Conservation (phyloP, 2,113 vertebrate species). For the Oryzias woworae region DNA sequence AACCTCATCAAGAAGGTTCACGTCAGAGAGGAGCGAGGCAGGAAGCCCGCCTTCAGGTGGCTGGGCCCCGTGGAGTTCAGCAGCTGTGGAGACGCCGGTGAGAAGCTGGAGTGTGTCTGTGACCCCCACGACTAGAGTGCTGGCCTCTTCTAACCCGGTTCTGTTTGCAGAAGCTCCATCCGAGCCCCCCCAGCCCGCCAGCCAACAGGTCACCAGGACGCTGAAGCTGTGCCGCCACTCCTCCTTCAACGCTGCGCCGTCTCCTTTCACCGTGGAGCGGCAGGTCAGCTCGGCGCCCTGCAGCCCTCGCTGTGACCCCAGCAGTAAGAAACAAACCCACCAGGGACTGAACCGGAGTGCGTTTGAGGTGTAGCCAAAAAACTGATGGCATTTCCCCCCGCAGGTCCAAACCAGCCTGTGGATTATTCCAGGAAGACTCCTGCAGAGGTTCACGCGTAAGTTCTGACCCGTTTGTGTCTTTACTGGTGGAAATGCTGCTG, state of each 20-base stretch:
- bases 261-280: slow-evolving; percentile 64
- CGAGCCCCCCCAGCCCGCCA: slow-evolving; percentile 14
- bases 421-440: slow-evolving; percentile 76
- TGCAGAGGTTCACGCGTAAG: too few relatives aligned
- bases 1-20: slow-evolving; percentile 90
- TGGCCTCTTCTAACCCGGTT: not conserved
- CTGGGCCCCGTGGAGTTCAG: slow-evolving; percentile 87
- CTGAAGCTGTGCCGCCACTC: slow-evolving; percentile 75
- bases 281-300: slow-evolving; percentile 83
- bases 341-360: too few relatives aligned
- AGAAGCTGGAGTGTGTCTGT: not conserved
- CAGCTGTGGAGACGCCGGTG: slow-evolving; percentile 61
- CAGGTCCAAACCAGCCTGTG: slow-evolving; percentile 70
- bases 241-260: slow-evolving; percentile 75
- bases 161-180: not conserved
- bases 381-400: not conserved
- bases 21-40: slow-evolving; percentile 84
- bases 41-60: slow-evolving; percentile 93
- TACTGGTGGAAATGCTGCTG: too few relatives aligned
- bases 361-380: too few relatives aligned
- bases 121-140: not conserved
- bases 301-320: slow-evolving; percentile 74
- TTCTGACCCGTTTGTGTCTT: too few relatives aligned
- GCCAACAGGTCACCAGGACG: slow-evolving; percentile 47
- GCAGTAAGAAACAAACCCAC: slow-evolving; percentile 63